These are phyloP conservation scores for Platypus cylindrus DNA, from an alignment of 2,888 invertebrate genomes.

Conservation along the genomic window DNA sequence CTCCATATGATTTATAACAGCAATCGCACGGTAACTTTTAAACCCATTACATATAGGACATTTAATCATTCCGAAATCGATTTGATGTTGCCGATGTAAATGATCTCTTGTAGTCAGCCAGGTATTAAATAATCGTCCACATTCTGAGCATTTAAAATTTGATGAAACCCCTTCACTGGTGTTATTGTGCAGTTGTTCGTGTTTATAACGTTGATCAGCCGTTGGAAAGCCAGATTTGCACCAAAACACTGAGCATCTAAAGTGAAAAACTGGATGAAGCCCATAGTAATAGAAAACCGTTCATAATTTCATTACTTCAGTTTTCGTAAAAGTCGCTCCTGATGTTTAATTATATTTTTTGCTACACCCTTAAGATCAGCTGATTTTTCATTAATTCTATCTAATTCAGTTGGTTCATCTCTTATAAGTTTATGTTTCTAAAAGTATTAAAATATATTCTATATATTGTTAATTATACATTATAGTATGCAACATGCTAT, in stretches of 20 bases:
- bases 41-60: conserved; percentile 45
- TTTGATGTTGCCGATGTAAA: conserved; percentile 53
- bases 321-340: conserved; percentile 23
- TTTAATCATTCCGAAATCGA: conserved; percentile 45
- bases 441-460: too few species aligned
- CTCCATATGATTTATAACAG: conserved; percentile 49
- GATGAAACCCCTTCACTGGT: conserved; percentile 27
- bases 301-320: conserved; percentile 20
- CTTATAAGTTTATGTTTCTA: conserved; percentile 5
- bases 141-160: conserved; percentile 42
- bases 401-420: background rate
- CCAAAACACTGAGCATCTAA: conserved; percentile 40
- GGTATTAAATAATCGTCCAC: conserved; percentile 39
- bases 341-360: conserved; percentile 20
- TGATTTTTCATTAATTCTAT: conserved; percentile 3
- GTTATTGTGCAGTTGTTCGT: conserved; percentile 41
- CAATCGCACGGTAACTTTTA: conserved; percentile 42
- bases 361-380: conserved; percentile 4
- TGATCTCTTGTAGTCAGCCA: conserved; percentile 58
- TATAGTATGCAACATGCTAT: too few species aligned
- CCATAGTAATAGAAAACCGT: conserved; percentile 1
- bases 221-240: conserved; percentile 44
- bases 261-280: conserved; percentile 2
- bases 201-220: conserved; percentile 34
- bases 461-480: too few species aligned